A percentile compares a stretch with the other conserved stretches of the same genome.
Conservation (phyloP, 2,888 invertebrate species). For the Agonum fuliginosum region DNA sequence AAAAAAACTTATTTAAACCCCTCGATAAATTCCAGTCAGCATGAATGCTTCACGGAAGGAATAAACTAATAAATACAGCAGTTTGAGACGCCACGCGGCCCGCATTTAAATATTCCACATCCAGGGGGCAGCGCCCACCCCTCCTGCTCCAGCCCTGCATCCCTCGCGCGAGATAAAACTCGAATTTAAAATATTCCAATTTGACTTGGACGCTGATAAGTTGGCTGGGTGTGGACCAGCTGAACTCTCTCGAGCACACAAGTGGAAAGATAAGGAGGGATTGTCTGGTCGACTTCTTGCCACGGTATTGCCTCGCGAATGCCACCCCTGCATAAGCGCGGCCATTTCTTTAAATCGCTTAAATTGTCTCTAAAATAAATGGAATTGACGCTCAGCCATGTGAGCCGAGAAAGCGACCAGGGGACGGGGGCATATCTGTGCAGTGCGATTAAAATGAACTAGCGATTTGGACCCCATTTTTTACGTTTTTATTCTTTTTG, state of each 20-base stretch:
- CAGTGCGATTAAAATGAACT: constrained; percentile 39
- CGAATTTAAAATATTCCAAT: constrained; percentile 72
- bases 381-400: constrained; percentile 67
- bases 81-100: constrained; percentile 16
- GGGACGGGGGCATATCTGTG: constrained; percentile 2
- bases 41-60: constrained; percentile 11
- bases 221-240: constrained; percentile 64
- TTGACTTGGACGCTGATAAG: constrained; percentile 70
- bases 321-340: constrained; percentile 69
- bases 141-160: constrained; percentile 66
- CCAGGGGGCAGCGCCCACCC: constrained; percentile 62
- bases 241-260: constrained; percentile 23
- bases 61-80: constrained; percentile 53
- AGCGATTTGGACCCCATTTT: constrained; percentile 35
- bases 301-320: constrained; percentile 67
- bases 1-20: constrained; percentile 30
- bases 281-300: constrained; percentile 63
- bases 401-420: no score
- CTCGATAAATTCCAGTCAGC: constrained; percentile 23
- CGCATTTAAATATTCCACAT: constrained; percentile 48
- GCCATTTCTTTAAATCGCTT: constrained; percentile 71
- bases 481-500: constrained; percentile 24
- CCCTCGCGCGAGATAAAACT: constrained; percentile 62
- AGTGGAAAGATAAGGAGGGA: constrained; percentile 38
- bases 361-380: constrained; percentile 71